Percentiles rank a stretch among this genome's conserved stretches.
phyloP scores from a whole-genome alignment of 2,797 vertebrate species.

The Philypnodon macrostomus region DNA sequence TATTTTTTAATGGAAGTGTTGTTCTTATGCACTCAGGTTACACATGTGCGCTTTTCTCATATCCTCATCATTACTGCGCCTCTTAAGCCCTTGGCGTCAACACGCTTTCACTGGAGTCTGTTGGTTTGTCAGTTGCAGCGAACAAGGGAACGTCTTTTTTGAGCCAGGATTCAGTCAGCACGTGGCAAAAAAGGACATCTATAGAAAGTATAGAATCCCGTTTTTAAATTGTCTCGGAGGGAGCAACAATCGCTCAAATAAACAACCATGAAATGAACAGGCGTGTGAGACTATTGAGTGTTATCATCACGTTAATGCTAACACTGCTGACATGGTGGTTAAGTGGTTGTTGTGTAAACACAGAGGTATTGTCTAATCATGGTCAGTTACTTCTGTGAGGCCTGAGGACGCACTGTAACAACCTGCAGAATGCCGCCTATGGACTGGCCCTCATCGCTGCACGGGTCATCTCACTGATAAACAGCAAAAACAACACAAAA shows the following conservation, averaged over 20 bases:
- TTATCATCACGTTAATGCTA: too few relatives aligned
- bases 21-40: too few relatives aligned
- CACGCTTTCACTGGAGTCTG: constrained; percentile 8
- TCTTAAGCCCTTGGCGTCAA: neutral
- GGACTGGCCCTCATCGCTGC: constrained; percentile 14
- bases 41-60: too few relatives aligned
- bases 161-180: constrained; percentile 49
- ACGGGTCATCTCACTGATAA: neutral
- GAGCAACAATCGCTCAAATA: too few relatives aligned
- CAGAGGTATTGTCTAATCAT: constrained; percentile 37
- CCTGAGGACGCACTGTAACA: constrained; percentile 38
- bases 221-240: too few relatives aligned
- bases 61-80: too few relatives aligned
- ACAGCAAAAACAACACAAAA: neutral
- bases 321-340: constrained; percentile 47
- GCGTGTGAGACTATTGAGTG: neutral
- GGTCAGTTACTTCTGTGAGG: constrained; percentile 21
- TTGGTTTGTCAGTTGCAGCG: constrained; percentile 44
- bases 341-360: constrained; percentile 71
- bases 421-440: constrained; percentile 34
- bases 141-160: constrained; percentile 38
- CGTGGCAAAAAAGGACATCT: constrained; percentile 41
- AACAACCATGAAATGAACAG: too few relatives aligned
- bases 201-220: constrained; percentile 19
- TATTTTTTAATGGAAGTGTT: too few relatives aligned